Evolutionary conservation across 2,113 vertebrate genomes (phyloP), one percentile per base, ranked within the genome.

Genomic region (Hippolais icterina): DNA sequence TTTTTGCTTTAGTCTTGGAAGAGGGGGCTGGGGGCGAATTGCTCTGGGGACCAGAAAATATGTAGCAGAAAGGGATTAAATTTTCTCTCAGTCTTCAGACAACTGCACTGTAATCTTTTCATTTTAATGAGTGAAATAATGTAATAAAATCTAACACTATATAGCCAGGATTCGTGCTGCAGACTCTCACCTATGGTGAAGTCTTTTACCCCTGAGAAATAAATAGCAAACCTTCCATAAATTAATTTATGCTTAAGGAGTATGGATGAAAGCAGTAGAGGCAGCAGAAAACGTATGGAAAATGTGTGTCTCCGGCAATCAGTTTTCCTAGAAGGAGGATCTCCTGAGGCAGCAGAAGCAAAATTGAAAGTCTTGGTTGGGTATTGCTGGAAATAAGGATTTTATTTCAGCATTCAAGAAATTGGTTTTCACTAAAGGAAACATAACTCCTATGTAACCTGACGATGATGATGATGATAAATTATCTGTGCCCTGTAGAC

Each of bases 391-490:
- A 94, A 86, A 86, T 47, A 41, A 5, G 15, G 60, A 50, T 93
- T 93, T 93, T 65, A 83, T 95, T 96, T 86, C 7, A 5, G 23
- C 56, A 75, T 88, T 88, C 54, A 93, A 94, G 42, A 96, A 94
- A 91, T 19, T 77, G 37, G 47, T 80, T 90, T 87, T 42, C 5
- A 3, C 83, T 93, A 71, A 91, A 90, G 84, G 88, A 82, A 97
- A 93, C 19, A 53, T 70, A 96, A 85, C 49, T 90, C 82, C 72
- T 90, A 10, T 93, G 96, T 94, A 96, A 97, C 69, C 25, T 71
- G 80, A 94, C 82, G 56, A 94, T 86, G 90, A 89, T 89, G 90
- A 79, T 93, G 87, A n/a, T n/a, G 83, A 95, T 96, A 94, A 91
- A 95, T 95, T 96, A 93, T 94, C 90, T 82, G 82, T 92, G 87